A percentile compares a stretch with the other conserved stretches of the same genome.
Evolutionary conservation across 2,888 invertebrate genomes (phyloP).

Genomic region (Saturnia japonica): DNA sequence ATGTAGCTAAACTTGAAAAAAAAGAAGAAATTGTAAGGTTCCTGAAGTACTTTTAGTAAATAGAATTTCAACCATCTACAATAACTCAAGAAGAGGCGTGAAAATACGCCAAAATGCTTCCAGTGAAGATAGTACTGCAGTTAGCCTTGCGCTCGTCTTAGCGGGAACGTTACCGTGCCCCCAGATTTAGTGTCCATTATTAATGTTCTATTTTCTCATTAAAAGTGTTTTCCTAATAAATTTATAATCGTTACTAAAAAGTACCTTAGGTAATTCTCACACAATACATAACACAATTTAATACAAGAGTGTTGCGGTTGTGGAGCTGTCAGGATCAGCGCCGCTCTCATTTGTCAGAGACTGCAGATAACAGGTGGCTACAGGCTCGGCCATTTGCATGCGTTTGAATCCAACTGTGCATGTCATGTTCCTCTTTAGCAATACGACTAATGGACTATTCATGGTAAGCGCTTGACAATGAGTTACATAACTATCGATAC

Average conservation of each 20-base stretch:
- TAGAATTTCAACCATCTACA: too few species aligned
- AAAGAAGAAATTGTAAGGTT: too few species aligned
- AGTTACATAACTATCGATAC: neutral
- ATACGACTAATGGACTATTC: conserved; percentile 10
- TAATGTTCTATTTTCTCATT: neutral
- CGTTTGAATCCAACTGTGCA: conserved; percentile 23
- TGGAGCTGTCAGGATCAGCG: conserved; percentile 50
- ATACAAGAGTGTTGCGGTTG: conserved; percentile 37
- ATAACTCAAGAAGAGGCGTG: too few species aligned
- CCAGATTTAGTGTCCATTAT: neutral
- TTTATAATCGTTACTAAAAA: neutral
- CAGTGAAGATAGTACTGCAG: too few species aligned
- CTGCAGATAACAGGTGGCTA: conserved; percentile 47
- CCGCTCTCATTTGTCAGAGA: conserved; percentile 59
- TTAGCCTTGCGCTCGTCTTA: too few species aligned
- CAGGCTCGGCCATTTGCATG: conserved; percentile 21
- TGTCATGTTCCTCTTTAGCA: conserved; percentile 6
- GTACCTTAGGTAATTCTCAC: conserved; percentile 21
- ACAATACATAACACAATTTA: conserved; percentile 50
- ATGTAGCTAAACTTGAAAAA: too few species aligned
- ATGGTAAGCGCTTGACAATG: neutral
- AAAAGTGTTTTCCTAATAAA: neutral
- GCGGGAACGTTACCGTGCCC: too few species aligned
- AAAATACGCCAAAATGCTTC: too few species aligned
- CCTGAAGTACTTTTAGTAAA: too few species aligned